These are phyloP conservation scores for Anas bahamensis DNA, from an alignment of 2,797 vertebrate species.

Conservation along the genomic window DNA sequence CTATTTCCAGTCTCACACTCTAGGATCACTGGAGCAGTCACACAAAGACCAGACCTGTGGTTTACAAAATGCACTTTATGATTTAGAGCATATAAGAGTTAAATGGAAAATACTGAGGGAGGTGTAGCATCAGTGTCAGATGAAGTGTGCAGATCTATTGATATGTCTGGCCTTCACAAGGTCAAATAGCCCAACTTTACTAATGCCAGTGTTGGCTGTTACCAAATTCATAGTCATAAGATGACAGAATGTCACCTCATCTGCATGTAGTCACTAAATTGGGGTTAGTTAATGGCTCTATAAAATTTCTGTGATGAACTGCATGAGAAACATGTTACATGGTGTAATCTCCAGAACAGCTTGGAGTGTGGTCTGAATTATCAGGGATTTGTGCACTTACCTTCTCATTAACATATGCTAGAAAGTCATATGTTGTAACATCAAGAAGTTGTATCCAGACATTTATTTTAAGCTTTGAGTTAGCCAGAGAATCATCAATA, in stretches of 20 bases:
- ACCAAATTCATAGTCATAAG: background rate
- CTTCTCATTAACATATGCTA: background rate
- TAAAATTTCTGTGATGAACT: background rate
- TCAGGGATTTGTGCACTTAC: background rate
- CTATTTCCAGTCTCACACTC: background rate
- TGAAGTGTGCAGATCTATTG: background rate
- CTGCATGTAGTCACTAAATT: background rate
- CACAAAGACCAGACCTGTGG: rapidly evolving
- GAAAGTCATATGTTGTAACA: background rate
- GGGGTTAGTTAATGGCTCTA: background rate
- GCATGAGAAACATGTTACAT: rapidly evolving
- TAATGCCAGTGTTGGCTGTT: background rate
- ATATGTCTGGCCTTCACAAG: background rate
- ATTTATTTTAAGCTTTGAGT: background rate
- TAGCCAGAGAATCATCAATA: background rate
- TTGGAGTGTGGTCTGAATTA: background rate
- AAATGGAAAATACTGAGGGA: background rate
- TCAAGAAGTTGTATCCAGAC: background rate
- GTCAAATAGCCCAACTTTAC: background rate
- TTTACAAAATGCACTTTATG: background rate
- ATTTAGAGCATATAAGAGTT: background rate
- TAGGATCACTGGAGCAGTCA: background rate
- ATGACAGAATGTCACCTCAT: background rate
- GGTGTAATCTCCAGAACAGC: background rate
- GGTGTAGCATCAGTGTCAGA: rapidly evolving